Evolutionary conservation across 2,888 invertebrate genomes (phyloP), one percentile per base, ranked within the genome.

Genomic region (Norana najaformis): DNA sequence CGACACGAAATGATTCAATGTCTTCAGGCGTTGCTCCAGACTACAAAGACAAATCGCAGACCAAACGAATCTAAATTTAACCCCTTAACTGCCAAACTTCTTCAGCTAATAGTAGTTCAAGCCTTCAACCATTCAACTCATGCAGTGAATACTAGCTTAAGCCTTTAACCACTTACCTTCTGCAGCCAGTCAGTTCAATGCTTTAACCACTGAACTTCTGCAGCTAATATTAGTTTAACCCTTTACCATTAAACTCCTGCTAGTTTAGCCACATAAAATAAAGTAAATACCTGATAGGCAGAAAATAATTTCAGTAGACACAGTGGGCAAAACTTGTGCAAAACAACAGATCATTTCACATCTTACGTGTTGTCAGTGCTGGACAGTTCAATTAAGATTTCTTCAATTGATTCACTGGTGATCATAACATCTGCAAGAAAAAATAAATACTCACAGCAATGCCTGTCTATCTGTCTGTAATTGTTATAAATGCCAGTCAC

Each of bases 321-420:
- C 30, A n/a, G 69, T 69, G 30, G 30, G 16, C 14, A n/a, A 69
- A 69, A 69, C 30, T 8, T 8, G 69, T 13, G 1, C 13, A 41
- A 41, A 16, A 8, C n/a, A 8, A 23, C 47, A 23, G 23, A 20
- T 47, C 47, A 47, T 20, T 47, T 47, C 4, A 23, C 47, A 23
- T 89, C 92, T 90, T 92, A 95, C 95, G 95, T 94, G 91, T 94
- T 93, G 93, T 95, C 95, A 91, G 95, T 95, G 92, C 95, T 95
- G 39, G 95, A 95, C 37, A 95, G 92, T 92, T 95, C 95, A 90
- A 93, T 92, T 39, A 94, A 92, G 35, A 95, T 94, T 47, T 94
- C 94, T 83, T 93, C 92, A 47, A 95, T n/a, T n/a, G 88, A 38
- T 34, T 88, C 88, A 14, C 41, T 41, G 41, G 23, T 41, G 39